phyloP scores from a whole-genome alignment of 2,888 invertebrate species.

The Abrostola tripartita region DNA sequence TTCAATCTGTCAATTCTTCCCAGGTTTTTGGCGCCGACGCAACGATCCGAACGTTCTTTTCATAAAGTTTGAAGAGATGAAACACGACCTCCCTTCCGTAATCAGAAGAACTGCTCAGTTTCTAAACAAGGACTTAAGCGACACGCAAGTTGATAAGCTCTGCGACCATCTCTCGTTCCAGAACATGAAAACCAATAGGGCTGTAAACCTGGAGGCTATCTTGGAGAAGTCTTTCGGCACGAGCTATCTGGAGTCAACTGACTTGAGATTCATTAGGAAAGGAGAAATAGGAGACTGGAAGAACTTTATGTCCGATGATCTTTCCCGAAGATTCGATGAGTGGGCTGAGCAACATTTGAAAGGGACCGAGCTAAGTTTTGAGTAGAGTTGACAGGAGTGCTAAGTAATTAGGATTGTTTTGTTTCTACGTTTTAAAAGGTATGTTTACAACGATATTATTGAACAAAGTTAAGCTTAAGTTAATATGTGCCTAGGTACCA shows the following conservation, averaged over 20 bases:
- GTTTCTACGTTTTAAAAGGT: slow-evolving; percentile 20
- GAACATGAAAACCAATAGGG: slow-evolving; percentile 94
- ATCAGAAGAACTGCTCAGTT: slow-evolving; percentile 92
- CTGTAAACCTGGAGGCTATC: slow-evolving; percentile 92
- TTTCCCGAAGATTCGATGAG: slow-evolving; percentile 91
- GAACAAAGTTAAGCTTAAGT: slow-evolving; percentile 12
- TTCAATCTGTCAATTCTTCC: not conserved
- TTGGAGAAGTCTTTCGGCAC: slow-evolving; percentile 86
- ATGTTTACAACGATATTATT: slow-evolving; percentile 11
- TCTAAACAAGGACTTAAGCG: slow-evolving; percentile 90
- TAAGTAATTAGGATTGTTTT: slow-evolving; percentile 4
- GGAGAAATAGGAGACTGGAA: slow-evolving; percentile 94
- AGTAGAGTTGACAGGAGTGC: slow-evolving; percentile 66
- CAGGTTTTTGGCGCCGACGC: slow-evolving; percentile 91
- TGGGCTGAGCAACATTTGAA: slow-evolving; percentile 90
- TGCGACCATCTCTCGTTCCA: slow-evolving; percentile 93
- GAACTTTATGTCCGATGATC: slow-evolving; percentile 92
- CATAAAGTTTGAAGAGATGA: slow-evolving; percentile 95
- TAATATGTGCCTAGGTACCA: not conserved
- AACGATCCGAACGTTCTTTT: slow-evolving; percentile 92
- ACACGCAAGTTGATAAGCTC: slow-evolving; percentile 90
- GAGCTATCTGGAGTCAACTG: slow-evolving; percentile 82
- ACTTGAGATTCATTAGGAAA: slow-evolving; percentile 91
- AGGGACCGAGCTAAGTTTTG: slow-evolving; percentile 89
- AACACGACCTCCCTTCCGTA: slow-evolving; percentile 90